Base-by-base conservation (phyloP, 2,888 invertebrate species). In the Carterocephalus palaemon region DNA sequence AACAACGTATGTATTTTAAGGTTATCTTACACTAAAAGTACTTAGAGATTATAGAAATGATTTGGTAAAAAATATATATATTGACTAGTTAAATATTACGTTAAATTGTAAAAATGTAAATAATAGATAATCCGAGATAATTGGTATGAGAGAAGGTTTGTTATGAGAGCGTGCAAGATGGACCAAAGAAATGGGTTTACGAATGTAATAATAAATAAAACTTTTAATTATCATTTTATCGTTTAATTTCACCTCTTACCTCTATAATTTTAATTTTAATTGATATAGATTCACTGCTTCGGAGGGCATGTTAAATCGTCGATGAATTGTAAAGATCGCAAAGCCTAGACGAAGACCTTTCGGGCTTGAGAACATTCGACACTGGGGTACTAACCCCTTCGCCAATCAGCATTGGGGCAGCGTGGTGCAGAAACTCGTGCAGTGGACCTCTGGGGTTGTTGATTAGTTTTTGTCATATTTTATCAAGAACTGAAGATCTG, bases 121-220 rank as follows among this genome's bases (percentile, higher is more conserved):
- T 59, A 57, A 26, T 40, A 49, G 7, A 29, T 47, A 47, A 48
- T 49, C 53, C 48, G 52, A 36, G 47, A 37, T 38, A 43, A 52
- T 26, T 52, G 51, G 52, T 54, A 48, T 51, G 52, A 43, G 47
- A 50, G 48, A 46, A 47, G 51, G 48, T 52, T 55, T 53, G 59
- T 59, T 68, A 57, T 68, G 71, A 64, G 29, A 40, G 40, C 9
- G 20, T 40, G 40, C 1, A 40, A 23, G 40, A 64, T 59, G 79
- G 80, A 81, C 81, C 81, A 81, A 80, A 69, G 62, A 69, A 67
- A 60, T 60, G 69, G 62, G 53, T 54, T 64, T 33, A 53, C 47
- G 52, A 53, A 51, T 52, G 54, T 57, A 56, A 32, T 58, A 67
- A 66, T 67, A 66, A 70, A 70, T 64, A 67, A 59, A 59, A 65